These are phyloP conservation scores for Cyphomyrus plagiostoma DNA, from an alignment of 2,113 vertebrate genomes.

Conservation along the genomic window DNA sequence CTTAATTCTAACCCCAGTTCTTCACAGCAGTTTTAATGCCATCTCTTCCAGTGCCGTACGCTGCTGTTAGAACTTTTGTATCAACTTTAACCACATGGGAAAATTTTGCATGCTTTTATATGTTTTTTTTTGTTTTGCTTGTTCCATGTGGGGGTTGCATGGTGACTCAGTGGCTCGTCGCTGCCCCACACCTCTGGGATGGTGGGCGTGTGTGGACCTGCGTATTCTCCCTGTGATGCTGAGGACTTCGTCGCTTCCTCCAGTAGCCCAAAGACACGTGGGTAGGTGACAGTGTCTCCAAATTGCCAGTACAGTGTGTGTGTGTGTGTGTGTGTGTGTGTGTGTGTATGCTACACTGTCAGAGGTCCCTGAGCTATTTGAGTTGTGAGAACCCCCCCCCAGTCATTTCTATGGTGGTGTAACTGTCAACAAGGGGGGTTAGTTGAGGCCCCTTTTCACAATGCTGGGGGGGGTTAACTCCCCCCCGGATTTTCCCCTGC, in stretches of 20 bases:
- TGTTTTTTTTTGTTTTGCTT: not conserved
- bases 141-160: not conserved
- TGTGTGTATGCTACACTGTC: not conserved
- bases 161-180: not conserved
- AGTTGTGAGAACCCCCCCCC: not conserved
- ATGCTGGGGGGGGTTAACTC: too few relatives aligned
- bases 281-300: not conserved
- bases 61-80: not conserved
- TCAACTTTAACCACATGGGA: not conserved
- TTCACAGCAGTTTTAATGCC: not conserved
- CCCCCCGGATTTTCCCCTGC: not conserved
- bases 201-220: not conserved
- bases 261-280: not conserved
- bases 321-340: not conserved
- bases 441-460: not conserved
- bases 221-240: not conserved
- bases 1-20: not conserved
- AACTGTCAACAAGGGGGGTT: not conserved
- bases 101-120: not conserved
- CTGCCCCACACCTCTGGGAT: not conserved
- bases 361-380: not conserved
- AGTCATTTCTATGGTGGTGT: not conserved
- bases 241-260: not conserved
- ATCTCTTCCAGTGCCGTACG: too few relatives aligned
- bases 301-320: not conserved